Base-by-base conservation (phyloP, 2,797 vertebrate genomes). In the Ispidina lecontei region DNA sequence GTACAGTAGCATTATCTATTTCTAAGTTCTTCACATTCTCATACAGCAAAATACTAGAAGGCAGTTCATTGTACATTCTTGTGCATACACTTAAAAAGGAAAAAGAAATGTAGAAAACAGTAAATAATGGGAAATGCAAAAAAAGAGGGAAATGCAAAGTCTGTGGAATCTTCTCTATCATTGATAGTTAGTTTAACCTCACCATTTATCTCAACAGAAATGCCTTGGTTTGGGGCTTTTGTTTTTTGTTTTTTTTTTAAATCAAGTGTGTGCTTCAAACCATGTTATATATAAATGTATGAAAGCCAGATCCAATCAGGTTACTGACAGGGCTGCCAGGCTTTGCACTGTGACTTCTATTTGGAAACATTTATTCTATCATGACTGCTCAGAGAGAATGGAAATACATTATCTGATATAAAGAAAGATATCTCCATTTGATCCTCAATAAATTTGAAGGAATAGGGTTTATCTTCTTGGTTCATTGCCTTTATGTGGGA, bases 381-480 rank as follows among this genome's bases (percentile, higher is more conserved):
- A 72, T 47, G 31, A 85, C 62, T 80, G 47, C 58, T 87, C 79
- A 87, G 52, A 87, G 37, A 95, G 35, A 87, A 87, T 31, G 54
- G 62, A 71, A 84, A 90, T 17, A 80, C 73, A 77, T 82, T 75
- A 71, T 68, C 58, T 89, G 88, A 87, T 77, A 70, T 73, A 47
- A 94, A 90, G 64, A 86, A 91, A 72, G 43, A 69, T 77, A 92
- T 79, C 90, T 84, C 84, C 51, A 91, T 93, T 91, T 90, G 88
- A 90, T 84, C 58, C 43, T 91, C 75, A 84, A 82, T 80, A 91
- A 89, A 92, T 82, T 8, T 90, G 95, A 95, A 84, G 86, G 74
- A 90, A 89, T 59, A 84, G 12, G 49, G 31, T 83, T 93, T 91
- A 65, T 87, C 75, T 71, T 84, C 65, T 80, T 37, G 90, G 86